Evolutionary conservation across 2,797 vertebrate species (phyloP).

Genomic region (Alauda arvensis): DNA sequence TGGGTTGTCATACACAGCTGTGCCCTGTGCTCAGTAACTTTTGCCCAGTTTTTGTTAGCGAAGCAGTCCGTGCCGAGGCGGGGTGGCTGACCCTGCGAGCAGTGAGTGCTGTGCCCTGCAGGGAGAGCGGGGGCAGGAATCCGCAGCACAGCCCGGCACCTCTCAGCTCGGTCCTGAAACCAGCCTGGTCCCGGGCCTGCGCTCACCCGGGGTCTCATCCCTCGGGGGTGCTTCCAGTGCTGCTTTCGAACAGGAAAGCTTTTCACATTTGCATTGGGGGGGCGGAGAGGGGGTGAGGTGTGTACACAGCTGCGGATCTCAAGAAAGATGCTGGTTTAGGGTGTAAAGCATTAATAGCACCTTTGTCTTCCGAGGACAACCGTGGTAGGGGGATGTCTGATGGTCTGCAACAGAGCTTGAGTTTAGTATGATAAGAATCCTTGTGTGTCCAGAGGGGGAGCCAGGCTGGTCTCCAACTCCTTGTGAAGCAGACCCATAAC

Average conservation of each 20-base stretch:
- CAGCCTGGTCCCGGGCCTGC: background rate
- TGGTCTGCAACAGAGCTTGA: background rate
- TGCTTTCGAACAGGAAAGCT: background rate
- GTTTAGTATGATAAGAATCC: background rate
- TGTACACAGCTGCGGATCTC: rapidly evolving
- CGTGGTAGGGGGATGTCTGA: background rate
- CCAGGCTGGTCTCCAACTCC: background rate
- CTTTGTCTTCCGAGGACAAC: background rate
- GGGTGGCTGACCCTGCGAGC: background rate
- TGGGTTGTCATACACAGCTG: background rate
- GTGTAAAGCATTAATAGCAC: background rate
- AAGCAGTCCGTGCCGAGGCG: background rate
- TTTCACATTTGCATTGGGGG: rapidly evolving
- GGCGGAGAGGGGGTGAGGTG: too few species aligned
- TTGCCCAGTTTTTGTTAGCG: background rate
- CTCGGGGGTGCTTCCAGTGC: background rate
- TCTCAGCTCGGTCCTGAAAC: background rate
- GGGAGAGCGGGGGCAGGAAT: background rate
- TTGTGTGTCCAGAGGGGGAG: background rate
- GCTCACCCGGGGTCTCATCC: background rate
- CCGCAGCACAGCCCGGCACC: rapidly evolving
- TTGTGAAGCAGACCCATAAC: background rate
- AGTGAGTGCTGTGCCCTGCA: background rate
- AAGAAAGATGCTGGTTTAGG: background rate
- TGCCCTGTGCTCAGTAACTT: background rate